Conservation (phyloP, 2,888 invertebrate species). For the Drosophila testacea region DNA sequence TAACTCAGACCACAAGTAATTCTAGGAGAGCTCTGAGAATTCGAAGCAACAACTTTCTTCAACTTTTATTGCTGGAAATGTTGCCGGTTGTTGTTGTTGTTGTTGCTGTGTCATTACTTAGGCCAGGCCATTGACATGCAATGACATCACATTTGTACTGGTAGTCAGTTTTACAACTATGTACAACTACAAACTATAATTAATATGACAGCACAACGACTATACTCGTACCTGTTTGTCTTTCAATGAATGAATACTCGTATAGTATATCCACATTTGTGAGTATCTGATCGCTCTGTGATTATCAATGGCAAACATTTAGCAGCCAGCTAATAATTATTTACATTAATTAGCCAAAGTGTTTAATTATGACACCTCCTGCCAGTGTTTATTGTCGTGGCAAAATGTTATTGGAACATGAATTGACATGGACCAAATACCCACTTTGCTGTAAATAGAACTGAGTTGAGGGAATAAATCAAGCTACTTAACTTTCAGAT, state of each 20-base stretch:
- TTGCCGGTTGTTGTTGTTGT: conserved; percentile 16
- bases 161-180: conserved; percentile 2
- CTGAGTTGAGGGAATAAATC: conserved; percentile 5
- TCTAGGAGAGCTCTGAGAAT: conserved; percentile 36
- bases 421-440: conserved; percentile 27
- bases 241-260: conserved; percentile 34
- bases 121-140: conserved; percentile 59
- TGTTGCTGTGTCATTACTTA: conserved; percentile 46
- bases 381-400: background rate
- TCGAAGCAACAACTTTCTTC: conserved; percentile 45
- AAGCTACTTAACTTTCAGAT: conserved; percentile 12
- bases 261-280: conserved; percentile 27
- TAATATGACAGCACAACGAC: conserved; percentile 49
- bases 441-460: conserved; percentile 11
- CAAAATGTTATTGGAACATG: conserved; percentile 1
- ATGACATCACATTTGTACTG: conserved; percentile 56
- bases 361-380: conserved; percentile 40
- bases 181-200: conserved; percentile 51
- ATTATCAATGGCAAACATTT: conserved; percentile 53
- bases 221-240: conserved; percentile 34
- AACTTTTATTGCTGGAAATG: conserved; percentile 18
- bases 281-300: conserved; percentile 25
- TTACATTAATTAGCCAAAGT: conserved; percentile 42
- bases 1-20: conserved; percentile 20
- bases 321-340: conserved; percentile 52